Conservation (phyloP, 2,888 invertebrate species). For the Pollenia griseotomentosa region DNA sequence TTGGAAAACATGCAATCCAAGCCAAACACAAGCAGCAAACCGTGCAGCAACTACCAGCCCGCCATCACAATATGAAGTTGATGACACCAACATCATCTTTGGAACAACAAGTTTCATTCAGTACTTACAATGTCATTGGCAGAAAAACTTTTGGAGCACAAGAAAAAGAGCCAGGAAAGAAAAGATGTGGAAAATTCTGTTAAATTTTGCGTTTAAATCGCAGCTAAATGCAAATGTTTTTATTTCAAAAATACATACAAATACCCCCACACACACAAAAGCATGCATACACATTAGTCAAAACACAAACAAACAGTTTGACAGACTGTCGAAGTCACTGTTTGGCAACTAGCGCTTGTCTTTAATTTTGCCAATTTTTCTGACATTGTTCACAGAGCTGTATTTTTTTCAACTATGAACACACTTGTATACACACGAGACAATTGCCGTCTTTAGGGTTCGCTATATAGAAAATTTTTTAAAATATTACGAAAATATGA, state of each 20-base stretch:
- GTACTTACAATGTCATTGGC: conserved; percentile 60
- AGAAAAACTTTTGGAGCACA: conserved; percentile 35
- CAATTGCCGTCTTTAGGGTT: neutral
- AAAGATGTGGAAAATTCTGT: conserved; percentile 52
- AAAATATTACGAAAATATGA: neutral
- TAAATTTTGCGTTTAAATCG: conserved; percentile 68
- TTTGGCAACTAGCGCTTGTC: conserved; percentile 55
- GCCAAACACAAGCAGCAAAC: conserved; percentile 24
- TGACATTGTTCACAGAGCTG: conserved; percentile 39
- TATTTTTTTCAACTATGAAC: neutral
- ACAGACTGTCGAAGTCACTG: conserved; percentile 12
- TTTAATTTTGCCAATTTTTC: conserved; percentile 65
- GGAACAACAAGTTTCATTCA: conserved; percentile 62
- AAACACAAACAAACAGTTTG: neutral
- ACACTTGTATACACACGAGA: neutral
- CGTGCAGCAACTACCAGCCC: neutral
- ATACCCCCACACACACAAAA: neutral
- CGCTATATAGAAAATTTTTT: neutral
- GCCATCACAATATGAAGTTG: conserved; percentile 26
- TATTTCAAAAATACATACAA: conserved; percentile 11
- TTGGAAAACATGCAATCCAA: conserved; percentile 55
- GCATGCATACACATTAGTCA: neutral
- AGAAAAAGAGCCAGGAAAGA: neutral
- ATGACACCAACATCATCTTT: conserved; percentile 60
- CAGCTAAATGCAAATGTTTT: conserved; percentile 69